phyloP scores from a whole-genome alignment of 2,113 vertebrate genomes.

The Amazona vittata region DNA sequence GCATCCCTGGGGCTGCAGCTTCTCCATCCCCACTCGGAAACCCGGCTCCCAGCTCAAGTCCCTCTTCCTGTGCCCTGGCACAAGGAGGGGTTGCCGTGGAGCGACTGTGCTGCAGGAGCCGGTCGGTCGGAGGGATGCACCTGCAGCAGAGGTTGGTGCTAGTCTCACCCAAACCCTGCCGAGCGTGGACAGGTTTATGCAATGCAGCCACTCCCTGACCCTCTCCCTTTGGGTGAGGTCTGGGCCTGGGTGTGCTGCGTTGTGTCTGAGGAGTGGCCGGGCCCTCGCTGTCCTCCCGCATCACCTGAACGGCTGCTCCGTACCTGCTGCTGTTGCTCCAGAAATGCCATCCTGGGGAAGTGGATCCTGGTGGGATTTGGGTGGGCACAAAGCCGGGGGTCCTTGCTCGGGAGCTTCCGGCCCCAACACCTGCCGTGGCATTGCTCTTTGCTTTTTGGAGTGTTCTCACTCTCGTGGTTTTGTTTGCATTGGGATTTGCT shows the following conservation, averaged over 20 bases:
- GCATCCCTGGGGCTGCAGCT: neutral
- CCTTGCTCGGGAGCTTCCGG: neutral
- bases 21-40: neutral
- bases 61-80: neutral
- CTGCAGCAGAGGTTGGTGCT: neutral
- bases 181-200: neutral
- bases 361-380: accelerated
- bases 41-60: accelerated
- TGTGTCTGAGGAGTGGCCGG: neutral
- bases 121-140: neutral
- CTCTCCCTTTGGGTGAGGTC: neutral
- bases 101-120: accelerated
- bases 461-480: accelerated
- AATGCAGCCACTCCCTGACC: slow-evolving; percentile 12
- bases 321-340: neutral
- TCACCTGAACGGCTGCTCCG: accelerated
- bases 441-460: neutral
- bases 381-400: neutral
- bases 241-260: neutral
- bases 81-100: accelerated
- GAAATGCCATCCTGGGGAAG: neutral
- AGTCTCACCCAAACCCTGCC: neutral
- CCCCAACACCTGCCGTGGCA: neutral
- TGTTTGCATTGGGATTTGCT: neutral
- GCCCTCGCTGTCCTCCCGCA: neutral